These are phyloP conservation scores for Pseudochaenichthys georgianus DNA, from an alignment of 2,797 vertebrate species.

Conservation along the genomic window DNA sequence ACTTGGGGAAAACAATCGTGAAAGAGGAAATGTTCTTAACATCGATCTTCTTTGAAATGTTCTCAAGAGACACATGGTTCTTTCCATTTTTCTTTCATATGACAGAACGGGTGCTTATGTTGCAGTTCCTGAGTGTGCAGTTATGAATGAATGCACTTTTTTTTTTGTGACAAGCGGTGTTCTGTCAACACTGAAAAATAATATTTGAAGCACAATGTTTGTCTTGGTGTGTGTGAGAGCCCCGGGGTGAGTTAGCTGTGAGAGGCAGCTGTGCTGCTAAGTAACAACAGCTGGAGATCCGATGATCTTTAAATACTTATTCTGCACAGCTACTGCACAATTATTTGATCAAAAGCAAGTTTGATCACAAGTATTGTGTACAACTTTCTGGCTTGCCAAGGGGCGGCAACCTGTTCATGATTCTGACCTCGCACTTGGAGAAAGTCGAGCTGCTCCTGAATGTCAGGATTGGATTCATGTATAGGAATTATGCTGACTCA, in stretches of 20 bases:
- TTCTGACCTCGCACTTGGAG: neutral
- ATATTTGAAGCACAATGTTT: constrained; percentile 13
- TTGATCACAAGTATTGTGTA: neutral
- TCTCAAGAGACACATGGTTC: neutral
- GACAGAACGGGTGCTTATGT: constrained; percentile 1
- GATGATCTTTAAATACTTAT: neutral
- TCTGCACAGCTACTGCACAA: neutral
- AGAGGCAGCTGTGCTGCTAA: constrained; percentile 14
- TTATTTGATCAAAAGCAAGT: neutral
- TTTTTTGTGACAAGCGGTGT: constrained; percentile 14
- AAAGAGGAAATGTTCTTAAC: neutral
- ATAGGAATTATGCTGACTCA: neutral
- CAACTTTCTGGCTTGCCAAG: neutral
- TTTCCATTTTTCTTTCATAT: neutral
- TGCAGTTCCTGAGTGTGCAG: neutral
- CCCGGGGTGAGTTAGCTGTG: neutral
- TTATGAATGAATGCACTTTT: constrained; percentile 5
- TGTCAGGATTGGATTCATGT: neutral
- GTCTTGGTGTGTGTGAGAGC: constrained; percentile 16
- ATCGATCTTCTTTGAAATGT: constrained; percentile 3
- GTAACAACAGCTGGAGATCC: constrained; percentile 3
- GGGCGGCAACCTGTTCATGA: neutral
- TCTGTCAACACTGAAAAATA: neutral
- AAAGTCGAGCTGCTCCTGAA: neutral
- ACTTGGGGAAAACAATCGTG: neutral